Evolutionary conservation across 2,797 vertebrate genomes (phyloP).

Genomic region (Antennarius maculatus): DNA sequence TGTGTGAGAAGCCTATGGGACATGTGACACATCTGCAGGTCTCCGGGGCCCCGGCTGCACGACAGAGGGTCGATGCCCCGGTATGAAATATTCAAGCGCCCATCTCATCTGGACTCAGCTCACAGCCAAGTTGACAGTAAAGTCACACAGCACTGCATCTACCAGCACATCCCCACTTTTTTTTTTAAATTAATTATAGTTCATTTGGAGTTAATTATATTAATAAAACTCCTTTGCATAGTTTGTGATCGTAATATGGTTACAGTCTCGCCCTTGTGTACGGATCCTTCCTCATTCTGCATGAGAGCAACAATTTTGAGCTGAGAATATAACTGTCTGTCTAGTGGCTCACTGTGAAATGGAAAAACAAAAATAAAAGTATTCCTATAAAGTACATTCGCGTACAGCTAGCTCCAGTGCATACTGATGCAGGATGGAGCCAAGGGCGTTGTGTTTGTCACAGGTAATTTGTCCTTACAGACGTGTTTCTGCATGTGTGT

Average conservation of each 20-base stretch:
- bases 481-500: constrained; percentile 16
- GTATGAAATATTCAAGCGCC: constrained; percentile 72
- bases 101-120: constrained; percentile 57
- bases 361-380: background rate
- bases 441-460: constrained; percentile 51
- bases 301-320: background rate
- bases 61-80: constrained; percentile 63
- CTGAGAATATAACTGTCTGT: constrained; percentile 6
- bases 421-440: constrained; percentile 24
- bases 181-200: background rate
- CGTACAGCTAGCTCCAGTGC: constrained; percentile 8
- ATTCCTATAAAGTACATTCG: constrained; percentile 9
- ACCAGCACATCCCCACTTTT: background rate
- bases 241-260: background rate
- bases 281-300: background rate
- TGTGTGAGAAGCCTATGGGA: constrained; percentile 46
- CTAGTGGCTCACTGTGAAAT: constrained; percentile 3
- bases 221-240: background rate
- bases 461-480: constrained; percentile 61
- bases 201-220: background rate
- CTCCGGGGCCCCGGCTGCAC: constrained; percentile 59
- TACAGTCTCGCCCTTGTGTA: background rate
- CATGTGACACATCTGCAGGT: constrained; percentile 65
- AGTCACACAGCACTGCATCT: constrained; percentile 19
- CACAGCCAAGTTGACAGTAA: constrained; percentile 41